These are phyloP conservation scores for Phylloscopus collybita DNA, from an alignment of 2,797 vertebrate genomes.

Conservation along the genomic window DNA sequence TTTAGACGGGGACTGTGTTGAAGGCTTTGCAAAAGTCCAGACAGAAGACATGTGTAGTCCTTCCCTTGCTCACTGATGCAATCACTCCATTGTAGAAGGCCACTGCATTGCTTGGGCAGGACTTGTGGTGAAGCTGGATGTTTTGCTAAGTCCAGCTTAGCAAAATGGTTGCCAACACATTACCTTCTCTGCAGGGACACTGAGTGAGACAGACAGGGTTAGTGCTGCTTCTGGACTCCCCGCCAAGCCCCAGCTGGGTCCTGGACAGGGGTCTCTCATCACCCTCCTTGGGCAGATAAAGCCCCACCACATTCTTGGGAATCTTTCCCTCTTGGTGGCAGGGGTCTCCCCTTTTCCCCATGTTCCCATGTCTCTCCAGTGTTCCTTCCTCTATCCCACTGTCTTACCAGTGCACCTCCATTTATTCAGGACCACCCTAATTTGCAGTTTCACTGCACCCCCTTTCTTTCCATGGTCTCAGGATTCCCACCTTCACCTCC, in stretches of 20 bases:
- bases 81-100: neutral
- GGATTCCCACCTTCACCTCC: neutral
- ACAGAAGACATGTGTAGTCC: too few relatives aligned
- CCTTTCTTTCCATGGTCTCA: neutral
- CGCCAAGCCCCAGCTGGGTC: fast-evolving
- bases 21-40: neutral
- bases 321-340: neutral
- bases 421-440: neutral
- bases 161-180: neutral
- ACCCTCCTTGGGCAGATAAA: neutral
- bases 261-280: neutral
- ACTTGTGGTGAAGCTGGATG: neutral
- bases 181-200: neutral
- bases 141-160: neutral
- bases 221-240: fast-evolving
- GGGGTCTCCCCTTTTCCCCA: neutral
- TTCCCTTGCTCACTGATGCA: neutral
- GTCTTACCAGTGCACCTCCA: neutral
- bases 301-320: neutral
- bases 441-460: neutral
- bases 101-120: neutral
- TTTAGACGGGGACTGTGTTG: neutral
- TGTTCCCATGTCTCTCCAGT: neutral
- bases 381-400: neutral
- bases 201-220: neutral